Conservation (phyloP, 2,797 vertebrate genomes). For the Enteromius radiatus region DNA sequence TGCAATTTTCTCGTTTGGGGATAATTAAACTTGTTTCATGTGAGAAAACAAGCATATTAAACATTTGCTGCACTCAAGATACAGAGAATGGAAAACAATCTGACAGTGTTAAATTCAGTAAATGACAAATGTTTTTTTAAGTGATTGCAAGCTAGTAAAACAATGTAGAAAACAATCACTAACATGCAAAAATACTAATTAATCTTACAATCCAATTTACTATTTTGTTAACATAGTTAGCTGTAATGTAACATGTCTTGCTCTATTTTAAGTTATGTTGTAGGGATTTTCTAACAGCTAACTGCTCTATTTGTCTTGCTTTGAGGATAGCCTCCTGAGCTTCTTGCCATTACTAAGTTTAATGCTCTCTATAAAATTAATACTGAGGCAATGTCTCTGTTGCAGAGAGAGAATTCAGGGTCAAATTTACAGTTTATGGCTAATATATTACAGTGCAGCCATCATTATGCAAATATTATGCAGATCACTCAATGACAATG, state of each 20-base stretch:
- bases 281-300: background rate
- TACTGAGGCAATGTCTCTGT: background rate
- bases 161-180: background rate
- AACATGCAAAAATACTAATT: background rate
- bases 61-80: background rate
- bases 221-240: background rate
- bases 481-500: background rate
- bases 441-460: background rate
- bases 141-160: background rate
- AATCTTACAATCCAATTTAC: background rate
- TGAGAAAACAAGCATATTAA: background rate
- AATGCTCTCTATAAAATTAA: conserved; percentile 5
- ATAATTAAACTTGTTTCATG: background rate
- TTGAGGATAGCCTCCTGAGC: background rate
- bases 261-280: background rate
- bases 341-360: background rate
- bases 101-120: background rate
- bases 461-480: no score
- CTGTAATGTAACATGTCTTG: background rate
- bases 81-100: background rate
- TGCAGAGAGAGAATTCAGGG: background rate
- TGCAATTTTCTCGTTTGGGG: background rate
- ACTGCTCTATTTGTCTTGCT: background rate
- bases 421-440: background rate
- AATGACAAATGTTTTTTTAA: background rate